Evolutionary conservation across 2,888 invertebrate species (phyloP).

Genomic region (Eurytoma adleriae): DNA sequence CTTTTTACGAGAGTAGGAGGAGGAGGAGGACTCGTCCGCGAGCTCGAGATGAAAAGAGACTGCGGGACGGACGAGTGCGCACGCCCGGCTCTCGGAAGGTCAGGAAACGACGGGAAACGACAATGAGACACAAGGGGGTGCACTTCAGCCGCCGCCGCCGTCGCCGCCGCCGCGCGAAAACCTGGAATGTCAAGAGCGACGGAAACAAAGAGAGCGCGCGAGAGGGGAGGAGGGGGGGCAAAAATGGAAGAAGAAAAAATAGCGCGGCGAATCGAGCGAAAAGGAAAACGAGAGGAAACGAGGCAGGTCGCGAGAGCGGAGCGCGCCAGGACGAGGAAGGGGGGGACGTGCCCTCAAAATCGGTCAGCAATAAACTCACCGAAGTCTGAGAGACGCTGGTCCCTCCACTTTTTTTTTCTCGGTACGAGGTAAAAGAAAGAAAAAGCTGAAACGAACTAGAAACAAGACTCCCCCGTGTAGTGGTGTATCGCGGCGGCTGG

Average conservation of each 20-base stretch:
- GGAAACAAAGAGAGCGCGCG: background rate
- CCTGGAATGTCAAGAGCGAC: slow-evolving; percentile 36
- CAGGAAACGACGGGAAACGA: slow-evolving; percentile 29
- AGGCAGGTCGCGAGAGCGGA: slow-evolving; percentile 7
- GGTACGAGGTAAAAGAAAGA: slow-evolving; percentile 32
- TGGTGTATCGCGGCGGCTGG: slow-evolving; percentile 1
- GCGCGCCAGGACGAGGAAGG: slow-evolving; percentile 29
- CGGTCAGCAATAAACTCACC: slow-evolving; percentile 57
- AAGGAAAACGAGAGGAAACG: background rate
- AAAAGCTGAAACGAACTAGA: background rate
- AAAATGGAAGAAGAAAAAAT: slow-evolving; percentile 1
- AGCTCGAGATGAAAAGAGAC: background rate
- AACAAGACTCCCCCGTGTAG: slow-evolving; percentile 20
- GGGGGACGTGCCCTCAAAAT: slow-evolving; percentile 58
- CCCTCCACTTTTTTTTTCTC: slow-evolving; percentile 54
- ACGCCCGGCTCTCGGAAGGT: slow-evolving; percentile 28
- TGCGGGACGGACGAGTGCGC: background rate
- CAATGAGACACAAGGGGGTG: slow-evolving; percentile 42
- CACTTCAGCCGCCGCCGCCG: background rate
- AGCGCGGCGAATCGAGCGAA: background rate
- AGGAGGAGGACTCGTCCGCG: background rate
- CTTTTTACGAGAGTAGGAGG: background rate
- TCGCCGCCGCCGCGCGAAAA: slow-evolving; percentile 6
- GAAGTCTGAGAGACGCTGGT: slow-evolving; percentile 44
- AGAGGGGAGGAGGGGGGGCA: background rate